A percentile compares a stretch with the other conserved stretches of the same genome.
phyloP scores from a whole-genome alignment of 2,797 vertebrate genomes.

The Macropodus opercularis region DNA sequence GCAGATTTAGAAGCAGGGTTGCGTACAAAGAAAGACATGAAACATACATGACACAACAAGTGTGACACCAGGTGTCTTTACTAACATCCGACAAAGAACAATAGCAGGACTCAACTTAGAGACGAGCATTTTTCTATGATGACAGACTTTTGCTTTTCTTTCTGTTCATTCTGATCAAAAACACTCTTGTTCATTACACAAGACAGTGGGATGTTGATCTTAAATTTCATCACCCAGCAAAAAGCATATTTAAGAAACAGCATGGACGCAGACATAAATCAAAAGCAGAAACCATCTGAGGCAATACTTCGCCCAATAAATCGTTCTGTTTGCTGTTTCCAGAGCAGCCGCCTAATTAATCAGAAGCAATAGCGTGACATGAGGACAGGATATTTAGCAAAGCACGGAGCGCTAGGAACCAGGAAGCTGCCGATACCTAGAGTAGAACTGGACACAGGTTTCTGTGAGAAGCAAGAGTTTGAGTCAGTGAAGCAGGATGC shows the following conservation, averaged over 20 bases:
- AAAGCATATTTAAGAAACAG: not conserved
- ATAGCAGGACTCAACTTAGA: not conserved
- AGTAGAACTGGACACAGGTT: slow-evolving; percentile 1
- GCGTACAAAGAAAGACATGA: slow-evolving; percentile 20
- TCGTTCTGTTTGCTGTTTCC: not conserved
- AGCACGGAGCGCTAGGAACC: not conserved
- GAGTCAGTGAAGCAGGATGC: no score
- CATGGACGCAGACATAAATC: not conserved
- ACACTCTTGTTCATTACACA: not conserved
- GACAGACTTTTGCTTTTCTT: not conserved
- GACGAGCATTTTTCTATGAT: not conserved
- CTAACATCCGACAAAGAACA: not conserved
- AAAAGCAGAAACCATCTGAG: not conserved
- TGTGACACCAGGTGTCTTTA: not conserved
- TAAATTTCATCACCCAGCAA: not conserved
- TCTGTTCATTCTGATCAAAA: not conserved
- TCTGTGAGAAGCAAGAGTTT: no score
- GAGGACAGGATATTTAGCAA: not conserved
- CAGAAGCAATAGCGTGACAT: not conserved
- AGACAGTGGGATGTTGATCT: not conserved
- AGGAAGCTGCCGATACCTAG: no score
- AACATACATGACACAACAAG: not conserved
- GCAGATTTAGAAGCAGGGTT: not conserved
- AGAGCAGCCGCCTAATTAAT: not conserved
- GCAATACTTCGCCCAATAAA: not conserved